Percentiles rank a stretch among this genome's conserved stretches.
phyloP scores from a whole-genome alignment of 2,113 vertebrate genomes.

The Sclerurus mexicanus region DNA sequence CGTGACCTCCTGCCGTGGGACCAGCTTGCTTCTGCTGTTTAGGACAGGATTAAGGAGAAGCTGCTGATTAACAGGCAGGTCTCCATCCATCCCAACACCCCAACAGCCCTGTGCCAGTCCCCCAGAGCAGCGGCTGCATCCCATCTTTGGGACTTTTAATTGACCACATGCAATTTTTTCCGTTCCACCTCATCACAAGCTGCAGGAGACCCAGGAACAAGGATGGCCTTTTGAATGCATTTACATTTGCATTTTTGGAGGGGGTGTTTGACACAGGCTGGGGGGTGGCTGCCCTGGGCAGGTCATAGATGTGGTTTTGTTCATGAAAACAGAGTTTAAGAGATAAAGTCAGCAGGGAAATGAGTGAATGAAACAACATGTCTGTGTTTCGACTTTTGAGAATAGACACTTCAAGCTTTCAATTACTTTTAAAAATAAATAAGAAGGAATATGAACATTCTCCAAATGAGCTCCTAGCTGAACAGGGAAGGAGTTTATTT shows the following conservation, averaged over 20 bases:
- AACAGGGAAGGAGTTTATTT: neutral
- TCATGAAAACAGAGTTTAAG: neutral
- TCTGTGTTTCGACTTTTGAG: neutral
- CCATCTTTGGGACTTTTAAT: neutral
- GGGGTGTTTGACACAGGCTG: neutral
- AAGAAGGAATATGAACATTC: neutral
- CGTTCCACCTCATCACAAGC: neutral
- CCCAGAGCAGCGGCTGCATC: fast-evolving
- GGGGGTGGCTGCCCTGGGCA: neutral
- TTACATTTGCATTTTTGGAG: neutral
- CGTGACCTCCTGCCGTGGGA: fast-evolving
- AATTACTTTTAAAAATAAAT: neutral
- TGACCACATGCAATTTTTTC: neutral
- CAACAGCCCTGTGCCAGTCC: fast-evolving
- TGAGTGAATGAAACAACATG: neutral
- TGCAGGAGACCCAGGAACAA: neutral
- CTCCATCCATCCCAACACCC: neutral
- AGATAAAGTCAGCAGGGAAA: neutral
- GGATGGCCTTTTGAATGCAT: neutral
- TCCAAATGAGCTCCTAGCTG: neutral
- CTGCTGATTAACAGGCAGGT: neutral
- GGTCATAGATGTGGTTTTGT: neutral
- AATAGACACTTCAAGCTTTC: neutral
- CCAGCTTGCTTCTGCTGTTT: neutral
- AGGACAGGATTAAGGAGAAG: neutral